Evolutionary conservation across 2,888 invertebrate species (phyloP).

Genomic region (Limnephilus marmoratus): DNA sequence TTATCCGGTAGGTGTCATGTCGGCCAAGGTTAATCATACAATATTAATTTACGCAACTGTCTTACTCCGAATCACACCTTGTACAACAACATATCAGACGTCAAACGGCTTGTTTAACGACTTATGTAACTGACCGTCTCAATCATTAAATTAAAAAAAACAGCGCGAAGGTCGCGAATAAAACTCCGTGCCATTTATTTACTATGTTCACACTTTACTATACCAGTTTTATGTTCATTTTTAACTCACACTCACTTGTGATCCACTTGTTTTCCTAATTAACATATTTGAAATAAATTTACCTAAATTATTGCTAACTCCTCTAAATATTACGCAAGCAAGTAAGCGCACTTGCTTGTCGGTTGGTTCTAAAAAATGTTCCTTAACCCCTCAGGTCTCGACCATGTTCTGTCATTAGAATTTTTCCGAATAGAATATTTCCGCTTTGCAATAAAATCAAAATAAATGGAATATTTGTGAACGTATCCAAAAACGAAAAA

Average conservation of each 20-base stretch:
- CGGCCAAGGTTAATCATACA: slow-evolving; percentile 32
- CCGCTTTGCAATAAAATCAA: too few relatives aligned
- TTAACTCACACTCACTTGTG: neutral
- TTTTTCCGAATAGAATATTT: too few relatives aligned
- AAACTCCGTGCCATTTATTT: neutral
- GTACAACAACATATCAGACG: neutral
- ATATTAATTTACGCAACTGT: slow-evolving; percentile 4
- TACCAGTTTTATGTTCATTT: neutral
- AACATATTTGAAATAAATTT: neutral
- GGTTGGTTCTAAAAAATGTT: neutral
- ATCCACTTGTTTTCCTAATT: neutral
- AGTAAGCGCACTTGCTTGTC: neutral
- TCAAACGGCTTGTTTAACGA: neutral
- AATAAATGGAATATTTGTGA: too few relatives aligned
- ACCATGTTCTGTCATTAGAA: too few relatives aligned
- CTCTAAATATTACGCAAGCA: neutral
- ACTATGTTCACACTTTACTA: neutral
- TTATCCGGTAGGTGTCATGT: slow-evolving; percentile 9
- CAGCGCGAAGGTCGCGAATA: neutral
- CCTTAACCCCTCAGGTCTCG: neutral
- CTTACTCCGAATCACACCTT: neutral
- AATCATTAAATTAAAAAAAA: neutral
- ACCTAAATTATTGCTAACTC: neutral
- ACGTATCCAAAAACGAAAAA: too few relatives aligned
- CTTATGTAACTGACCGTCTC: neutral